These are phyloP conservation scores for Todus mexicanus DNA, from an alignment of 2,797 vertebrate genomes.

Conservation along the genomic window DNA sequence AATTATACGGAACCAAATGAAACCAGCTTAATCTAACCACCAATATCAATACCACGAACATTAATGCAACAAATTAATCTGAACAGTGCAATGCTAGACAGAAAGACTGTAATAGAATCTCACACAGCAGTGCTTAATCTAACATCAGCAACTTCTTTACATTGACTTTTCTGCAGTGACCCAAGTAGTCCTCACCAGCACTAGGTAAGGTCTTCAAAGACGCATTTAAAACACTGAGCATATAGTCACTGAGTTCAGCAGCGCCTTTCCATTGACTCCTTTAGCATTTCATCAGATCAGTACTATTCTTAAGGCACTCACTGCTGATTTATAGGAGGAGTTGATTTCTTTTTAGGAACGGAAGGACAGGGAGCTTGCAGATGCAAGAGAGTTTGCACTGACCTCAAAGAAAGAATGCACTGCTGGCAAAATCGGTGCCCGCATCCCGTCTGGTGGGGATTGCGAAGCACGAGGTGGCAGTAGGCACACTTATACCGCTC, in stretches of 20 bases:
- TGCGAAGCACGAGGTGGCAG: slow-evolving; percentile 83
- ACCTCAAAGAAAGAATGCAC: slow-evolving; percentile 83
- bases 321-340: not conserved
- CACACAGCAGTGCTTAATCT: not conserved
- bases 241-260: fast-evolving
- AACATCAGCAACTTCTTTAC: not conserved
- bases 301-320: not conserved
- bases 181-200: not conserved
- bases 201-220: not conserved
- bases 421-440: slow-evolving; percentile 91
- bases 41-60: not conserved
- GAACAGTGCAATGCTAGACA: not conserved
- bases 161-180: not conserved
- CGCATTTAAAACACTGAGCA: not conserved
- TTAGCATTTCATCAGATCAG: fast-evolving
- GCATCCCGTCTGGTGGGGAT: slow-evolving; percentile 91
- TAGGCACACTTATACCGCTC: slow-evolving; percentile 85
- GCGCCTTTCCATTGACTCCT: not conserved
- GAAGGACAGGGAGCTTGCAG: fast-evolving
- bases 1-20: not conserved
- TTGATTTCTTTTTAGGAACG: not conserved
- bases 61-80: not conserved
- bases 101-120: not conserved
- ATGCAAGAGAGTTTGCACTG: slow-evolving; percentile 20
- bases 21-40: not conserved